phyloP scores from a whole-genome alignment of 2,113 vertebrate genomes.

The Gracilinanus agilis region DNA sequence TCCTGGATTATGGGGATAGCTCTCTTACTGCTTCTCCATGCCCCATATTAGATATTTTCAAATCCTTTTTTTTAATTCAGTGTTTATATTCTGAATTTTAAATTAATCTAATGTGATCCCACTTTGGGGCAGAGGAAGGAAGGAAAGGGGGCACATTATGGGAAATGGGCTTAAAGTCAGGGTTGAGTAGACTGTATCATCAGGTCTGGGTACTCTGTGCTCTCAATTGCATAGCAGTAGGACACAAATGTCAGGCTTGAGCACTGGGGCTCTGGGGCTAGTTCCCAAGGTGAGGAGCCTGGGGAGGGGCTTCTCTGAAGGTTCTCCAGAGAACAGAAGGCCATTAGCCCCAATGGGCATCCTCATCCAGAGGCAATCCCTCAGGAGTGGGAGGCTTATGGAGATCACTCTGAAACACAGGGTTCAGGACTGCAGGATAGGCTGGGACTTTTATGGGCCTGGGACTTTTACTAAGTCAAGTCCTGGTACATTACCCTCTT shows the following conservation, averaged over 20 bases:
- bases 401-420: background rate
- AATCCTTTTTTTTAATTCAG: too few species aligned
- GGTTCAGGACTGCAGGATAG: background rate
- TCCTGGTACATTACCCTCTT: background rate
- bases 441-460: slow-evolving; percentile 67
- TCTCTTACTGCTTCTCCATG: too few species aligned
- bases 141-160: background rate
- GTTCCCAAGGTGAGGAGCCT: background rate
- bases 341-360: background rate
- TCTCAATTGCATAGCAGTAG: background rate
- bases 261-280: background rate
- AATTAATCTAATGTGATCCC: background rate
- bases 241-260: background rate
- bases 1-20: background rate
- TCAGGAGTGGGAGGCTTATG: background rate
- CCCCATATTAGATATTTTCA: background rate
- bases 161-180: background rate
- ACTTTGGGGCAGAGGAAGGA: background rate
- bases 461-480: slow-evolving; percentile 3
- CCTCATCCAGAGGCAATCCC: background rate
- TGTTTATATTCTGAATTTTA: background rate
- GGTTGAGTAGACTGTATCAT: background rate
- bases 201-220: background rate
- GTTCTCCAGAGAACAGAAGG: background rate
- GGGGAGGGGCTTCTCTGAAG: background rate